phyloP scores from a whole-genome alignment of 2,888 invertebrate genomes.

The Noctuana brunneofusca region DNA sequence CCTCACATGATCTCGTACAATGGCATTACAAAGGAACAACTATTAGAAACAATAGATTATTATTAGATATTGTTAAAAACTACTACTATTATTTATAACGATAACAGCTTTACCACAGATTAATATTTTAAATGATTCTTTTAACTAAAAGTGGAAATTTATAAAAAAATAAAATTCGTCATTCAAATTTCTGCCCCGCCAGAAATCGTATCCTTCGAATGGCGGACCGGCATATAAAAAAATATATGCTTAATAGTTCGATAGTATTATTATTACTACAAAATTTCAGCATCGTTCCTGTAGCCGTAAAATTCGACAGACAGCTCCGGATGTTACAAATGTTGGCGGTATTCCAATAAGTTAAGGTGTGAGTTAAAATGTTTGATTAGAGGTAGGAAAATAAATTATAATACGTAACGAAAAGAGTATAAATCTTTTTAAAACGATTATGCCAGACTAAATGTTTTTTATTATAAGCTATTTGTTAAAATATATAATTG shows the following conservation, averaged over 20 bases:
- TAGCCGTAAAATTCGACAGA: slow-evolving; percentile 40
- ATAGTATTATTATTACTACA: slow-evolving; percentile 19
- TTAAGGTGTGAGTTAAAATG: slow-evolving; percentile 51
- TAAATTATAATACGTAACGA: slow-evolving; percentile 17
- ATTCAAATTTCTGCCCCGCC: too few relatives aligned
- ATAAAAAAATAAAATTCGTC: too few relatives aligned
- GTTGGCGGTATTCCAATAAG: slow-evolving; percentile 58
- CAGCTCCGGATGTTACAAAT: slow-evolving; percentile 51
- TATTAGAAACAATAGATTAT: too few relatives aligned
- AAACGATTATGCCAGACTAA: not conserved
- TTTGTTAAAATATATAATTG: not conserved
- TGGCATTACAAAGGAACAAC: too few relatives aligned
- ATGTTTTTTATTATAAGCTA: not conserved
- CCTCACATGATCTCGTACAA: too few relatives aligned
- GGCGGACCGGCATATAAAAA: too few relatives aligned
- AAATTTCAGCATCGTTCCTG: slow-evolving; percentile 9
- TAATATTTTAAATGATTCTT: too few relatives aligned
- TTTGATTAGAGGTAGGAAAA: slow-evolving; percentile 21
- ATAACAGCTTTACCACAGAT: too few relatives aligned
- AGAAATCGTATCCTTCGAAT: too few relatives aligned
- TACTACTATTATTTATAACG: too few relatives aligned
- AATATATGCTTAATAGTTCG: slow-evolving; percentile 9
- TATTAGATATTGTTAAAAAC: too few relatives aligned
- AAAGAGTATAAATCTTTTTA: slow-evolving; percentile 19
- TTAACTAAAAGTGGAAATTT: not conserved